A percentile compares a stretch with the other conserved stretches of the same genome.
Evolutionary conservation across 1,140 invertebrate genomes (phyloP).

Genomic region (Parasteatoda tepidariorum): DNA sequence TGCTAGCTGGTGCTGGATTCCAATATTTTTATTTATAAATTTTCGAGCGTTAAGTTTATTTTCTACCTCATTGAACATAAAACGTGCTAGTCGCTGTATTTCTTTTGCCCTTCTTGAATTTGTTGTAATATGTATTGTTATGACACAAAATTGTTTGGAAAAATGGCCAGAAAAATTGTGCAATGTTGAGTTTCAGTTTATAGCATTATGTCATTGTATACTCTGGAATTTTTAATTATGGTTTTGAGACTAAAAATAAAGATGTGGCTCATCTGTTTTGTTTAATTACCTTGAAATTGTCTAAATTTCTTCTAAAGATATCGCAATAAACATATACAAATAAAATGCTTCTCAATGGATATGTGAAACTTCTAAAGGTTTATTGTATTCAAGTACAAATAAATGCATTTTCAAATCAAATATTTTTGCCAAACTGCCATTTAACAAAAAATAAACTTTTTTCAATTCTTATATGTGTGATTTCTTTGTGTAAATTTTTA

Average conservation of each 20-base stretch:
- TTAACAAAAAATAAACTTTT: constrained; percentile 43
- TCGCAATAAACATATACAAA: too few relatives aligned
- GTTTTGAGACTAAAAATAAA: neutral
- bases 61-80: neutral
- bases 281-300: too few relatives aligned
- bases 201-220: neutral
- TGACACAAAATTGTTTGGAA: neutral
- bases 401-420: constrained; percentile 46
- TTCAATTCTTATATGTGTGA: neutral
- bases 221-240: neutral
- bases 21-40: neutral
- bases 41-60: neutral
- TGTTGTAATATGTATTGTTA: neutral
- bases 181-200: neutral
- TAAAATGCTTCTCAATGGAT: neutral
- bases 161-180: neutral
- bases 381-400: constrained; percentile 40
- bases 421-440: constrained; percentile 56
- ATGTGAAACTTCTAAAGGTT: neutral
- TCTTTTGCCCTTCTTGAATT: neutral
- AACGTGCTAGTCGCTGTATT: constrained; percentile 28
- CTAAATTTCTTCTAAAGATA: too few relatives aligned
- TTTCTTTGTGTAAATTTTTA: too few relatives aligned
- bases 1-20: neutral
- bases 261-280: neutral